Conservation (phyloP, 2,888 invertebrate species). For the Coenonympha glycerion region DNA sequence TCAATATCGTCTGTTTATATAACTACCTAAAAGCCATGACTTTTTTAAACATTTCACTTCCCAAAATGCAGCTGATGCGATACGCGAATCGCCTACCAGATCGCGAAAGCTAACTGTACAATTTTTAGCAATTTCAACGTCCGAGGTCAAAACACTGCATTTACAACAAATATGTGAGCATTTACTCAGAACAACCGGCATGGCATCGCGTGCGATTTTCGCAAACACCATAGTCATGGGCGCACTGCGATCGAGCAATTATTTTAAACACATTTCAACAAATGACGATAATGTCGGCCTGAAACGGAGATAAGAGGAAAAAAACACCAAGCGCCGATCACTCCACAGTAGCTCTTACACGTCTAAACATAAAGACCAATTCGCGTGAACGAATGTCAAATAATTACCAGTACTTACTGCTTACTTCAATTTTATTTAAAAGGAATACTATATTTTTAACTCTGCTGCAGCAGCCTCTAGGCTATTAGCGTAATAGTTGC, state of each 20-base stretch:
- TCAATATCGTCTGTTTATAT: too few species aligned
- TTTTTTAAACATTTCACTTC: too few species aligned
- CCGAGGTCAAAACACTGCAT: slow-evolving; percentile 37
- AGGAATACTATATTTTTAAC: slow-evolving; percentile 22
- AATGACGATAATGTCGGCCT: slow-evolving; percentile 71
- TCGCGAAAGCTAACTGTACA: slow-evolving; percentile 36
- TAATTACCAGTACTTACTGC: slow-evolving; percentile 22
- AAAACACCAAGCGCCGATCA: slow-evolving; percentile 50
- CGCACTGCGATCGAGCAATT: slow-evolving; percentile 66
- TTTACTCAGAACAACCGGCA: slow-evolving; percentile 62
- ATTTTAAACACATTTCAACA: slow-evolving; percentile 76
- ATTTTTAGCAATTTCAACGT: slow-evolving; percentile 41
- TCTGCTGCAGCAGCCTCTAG: slow-evolving; percentile 24
- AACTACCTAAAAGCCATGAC: too few species aligned
- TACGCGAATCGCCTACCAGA: slow-evolving; percentile 29
- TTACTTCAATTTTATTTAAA: slow-evolving; percentile 25
- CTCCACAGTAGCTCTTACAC: slow-evolving; percentile 48
- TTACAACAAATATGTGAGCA: slow-evolving; percentile 73
- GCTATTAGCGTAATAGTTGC: slow-evolving; percentile 25
- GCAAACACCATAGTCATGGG: slow-evolving; percentile 61
- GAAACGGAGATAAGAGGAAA: slow-evolving; percentile 56
- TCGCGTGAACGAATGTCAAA: slow-evolving; percentile 23
- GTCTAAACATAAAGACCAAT: slow-evolving; percentile 39
- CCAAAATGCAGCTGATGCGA: too few species aligned
- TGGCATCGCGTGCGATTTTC: slow-evolving; percentile 70